Conservation (phyloP, 1,140 invertebrate species). For the Drosophila carrolli region DNA sequence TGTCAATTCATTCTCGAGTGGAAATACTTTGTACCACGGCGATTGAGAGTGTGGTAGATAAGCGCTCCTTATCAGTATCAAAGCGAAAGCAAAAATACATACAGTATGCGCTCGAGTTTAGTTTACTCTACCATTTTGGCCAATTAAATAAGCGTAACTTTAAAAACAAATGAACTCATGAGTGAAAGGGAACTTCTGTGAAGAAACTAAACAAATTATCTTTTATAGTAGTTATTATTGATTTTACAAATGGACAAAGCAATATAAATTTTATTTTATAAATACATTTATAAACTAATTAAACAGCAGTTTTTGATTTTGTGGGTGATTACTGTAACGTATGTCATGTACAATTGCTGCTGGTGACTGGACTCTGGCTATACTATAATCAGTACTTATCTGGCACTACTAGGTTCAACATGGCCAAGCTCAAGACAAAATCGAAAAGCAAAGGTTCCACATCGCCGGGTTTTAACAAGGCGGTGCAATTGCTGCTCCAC, state of each 20-base stretch:
- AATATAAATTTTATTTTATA: neutral
- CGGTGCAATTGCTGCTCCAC: conserved; percentile 62
- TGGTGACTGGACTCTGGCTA: conserved; percentile 33
- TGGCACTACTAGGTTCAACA: conserved; percentile 54
- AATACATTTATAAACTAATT: neutral
- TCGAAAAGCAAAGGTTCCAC: conserved; percentile 67
- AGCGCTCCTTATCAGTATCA: conserved; percentile 47
- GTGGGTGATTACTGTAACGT: conserved; percentile 11
- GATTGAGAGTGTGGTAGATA: conserved; percentile 46
- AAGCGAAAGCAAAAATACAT: conserved; percentile 29
- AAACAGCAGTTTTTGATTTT: neutral
- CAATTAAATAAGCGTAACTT: neutral
- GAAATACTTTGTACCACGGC: conserved; percentile 50
- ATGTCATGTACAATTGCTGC: conserved; percentile 8
- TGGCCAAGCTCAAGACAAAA: conserved; percentile 59
- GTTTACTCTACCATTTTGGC: neutral
- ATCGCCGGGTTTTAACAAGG: conserved; percentile 59
- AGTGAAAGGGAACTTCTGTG: too few relatives aligned
- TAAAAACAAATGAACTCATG: too few relatives aligned
- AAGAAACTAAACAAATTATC: neutral
- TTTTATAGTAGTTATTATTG: too few relatives aligned
- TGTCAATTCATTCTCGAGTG: conserved; percentile 45
- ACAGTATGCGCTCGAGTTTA: conserved; percentile 4
- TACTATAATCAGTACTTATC: conserved; percentile 60
- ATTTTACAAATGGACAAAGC: too few relatives aligned